Base-by-base conservation (phyloP, 2,797 vertebrate genomes). In the Sebastes hubbsi region DNA sequence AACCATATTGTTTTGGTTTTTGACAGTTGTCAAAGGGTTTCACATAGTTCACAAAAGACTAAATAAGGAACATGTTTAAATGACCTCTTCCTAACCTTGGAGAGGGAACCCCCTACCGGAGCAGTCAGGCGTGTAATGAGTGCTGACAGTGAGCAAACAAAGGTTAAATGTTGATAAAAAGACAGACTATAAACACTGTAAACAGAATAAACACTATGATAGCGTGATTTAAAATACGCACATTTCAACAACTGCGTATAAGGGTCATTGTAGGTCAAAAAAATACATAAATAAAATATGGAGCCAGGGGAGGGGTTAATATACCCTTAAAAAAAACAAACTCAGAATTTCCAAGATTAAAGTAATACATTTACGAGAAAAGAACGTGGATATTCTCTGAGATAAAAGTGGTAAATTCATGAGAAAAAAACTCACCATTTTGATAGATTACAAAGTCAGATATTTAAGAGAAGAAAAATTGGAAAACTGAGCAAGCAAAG, bases 121-220 rank as follows among this genome's bases (percentile, higher is more conserved):
- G 62, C 49, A 36, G 25, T 65, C 58, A 30, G 46, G 36, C 61
- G 34, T 49, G 38, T 76, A 73, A 61, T 64, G 46, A 74, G 60
- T 3, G 9, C 32, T 18, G 25, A 60, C 64, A 55, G 25, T 46
- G 42, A 52, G 34, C 60, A 61, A 56, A 77, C 54, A 68, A 60
- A 63, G 32, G 32, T 38, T 77, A 64, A 56, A 71, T 13, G 14
- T 62, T 65, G 22, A 72, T 25, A 65, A 3, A 11, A 65, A 24
- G 6, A n/a, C 42, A 11, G 20, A 30, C 32, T 54, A 13, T 14
- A 34, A 62, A 62, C 27, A 59, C 14, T 32, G 14, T 46, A 55
- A 8, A 42, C 6, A 71, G 22, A 68, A 29, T 38, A 64, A 25
- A 67, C 24, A 29, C 54, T 25, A 8, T 30, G 30, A 64, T 13